Base-by-base conservation (phyloP, 1,140 invertebrate species). In the Periplaneta americana region DNA sequence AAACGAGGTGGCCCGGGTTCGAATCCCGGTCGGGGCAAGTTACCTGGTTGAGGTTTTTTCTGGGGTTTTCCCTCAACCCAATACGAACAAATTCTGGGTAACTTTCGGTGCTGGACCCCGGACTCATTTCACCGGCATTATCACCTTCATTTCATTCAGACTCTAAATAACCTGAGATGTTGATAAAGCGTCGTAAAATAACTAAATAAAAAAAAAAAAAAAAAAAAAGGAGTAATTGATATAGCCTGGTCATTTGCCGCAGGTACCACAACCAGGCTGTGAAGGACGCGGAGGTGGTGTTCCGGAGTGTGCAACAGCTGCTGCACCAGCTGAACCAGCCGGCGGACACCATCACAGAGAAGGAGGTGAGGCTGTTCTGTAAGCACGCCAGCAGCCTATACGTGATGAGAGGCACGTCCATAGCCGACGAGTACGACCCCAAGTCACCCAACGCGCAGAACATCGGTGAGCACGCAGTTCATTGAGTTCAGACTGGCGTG, bases 251-350 rank as follows among this genome's bases (percentile, higher is more conserved):
- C 37, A 32, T 8, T 66, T 36, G 13, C 17, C 33, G 10, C 81
- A 93, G 92, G 35, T 98, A 98, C 86, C 92, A 94, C 74, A 92
- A 94, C 39, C 95, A 98, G 90, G 96, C 97, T 4, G 88, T 92
- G 39, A 89, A 93, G 82, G 97, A 99, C 90, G 92, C 93, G 0
- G 95, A 97, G 86, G 89, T 92, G 81, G 92, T 99, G 22, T 95
- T 95, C 86, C 91, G 94, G 83, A 93, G 94, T 86, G 95, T 96
- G 4, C 92, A 96, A 84, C 91, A 95, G 85, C 92, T 98, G 80
- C 90, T 97, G 33, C 91, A 94, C 82, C 93, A 95, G 86, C 85
- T 96, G 75, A 93, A 94, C 31, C 91, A 93, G 86, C 91, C 96
- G 15, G 91, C 91, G 84, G 93, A 95, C 84, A 88, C 87, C 11